Conservation (phyloP, 2,888 invertebrate genomes). For the Falcaria lacertinaria region DNA sequence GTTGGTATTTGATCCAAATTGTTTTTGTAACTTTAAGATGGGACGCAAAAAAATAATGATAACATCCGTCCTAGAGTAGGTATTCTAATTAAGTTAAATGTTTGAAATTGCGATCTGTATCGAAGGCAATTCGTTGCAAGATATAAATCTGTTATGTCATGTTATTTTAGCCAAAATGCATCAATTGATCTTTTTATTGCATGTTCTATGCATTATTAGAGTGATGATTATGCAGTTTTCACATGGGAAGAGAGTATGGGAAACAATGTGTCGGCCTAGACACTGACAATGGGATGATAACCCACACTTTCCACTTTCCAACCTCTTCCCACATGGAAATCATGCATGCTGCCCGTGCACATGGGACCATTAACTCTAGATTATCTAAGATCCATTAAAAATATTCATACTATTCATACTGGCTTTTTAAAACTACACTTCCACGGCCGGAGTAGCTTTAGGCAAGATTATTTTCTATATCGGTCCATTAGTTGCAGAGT, state of each 20-base stretch:
- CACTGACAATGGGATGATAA: constrained; percentile 65
- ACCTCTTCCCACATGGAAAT: constrained; percentile 60
- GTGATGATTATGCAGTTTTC: constrained; percentile 31
- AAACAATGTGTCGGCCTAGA: constrained; percentile 59
- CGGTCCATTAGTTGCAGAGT: no score
- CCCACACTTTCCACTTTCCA: constrained; percentile 73
- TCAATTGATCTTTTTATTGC: not conserved
- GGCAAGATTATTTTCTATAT: no score
- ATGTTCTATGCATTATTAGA: constrained; percentile 6
- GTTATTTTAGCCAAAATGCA: not conserved
- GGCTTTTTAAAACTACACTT: no score
- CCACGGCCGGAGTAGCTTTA: no score
- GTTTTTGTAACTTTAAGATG: no score
- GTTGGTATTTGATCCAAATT: no score
- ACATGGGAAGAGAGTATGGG: constrained; percentile 47
- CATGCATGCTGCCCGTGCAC: constrained; percentile 15
- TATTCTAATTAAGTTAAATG: not conserved
- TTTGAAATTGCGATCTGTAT: constrained; percentile 1
- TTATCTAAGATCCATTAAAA: not conserved
- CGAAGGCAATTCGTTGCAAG: not conserved
- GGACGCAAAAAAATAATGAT: not conserved
- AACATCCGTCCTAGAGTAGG: not conserved
- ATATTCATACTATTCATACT: no score
- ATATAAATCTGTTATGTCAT: constrained; percentile 1
- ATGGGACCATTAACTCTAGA: not conserved